Evolutionary conservation across 2,888 invertebrate species (phyloP).

Genomic region (Thecophora atra): DNA sequence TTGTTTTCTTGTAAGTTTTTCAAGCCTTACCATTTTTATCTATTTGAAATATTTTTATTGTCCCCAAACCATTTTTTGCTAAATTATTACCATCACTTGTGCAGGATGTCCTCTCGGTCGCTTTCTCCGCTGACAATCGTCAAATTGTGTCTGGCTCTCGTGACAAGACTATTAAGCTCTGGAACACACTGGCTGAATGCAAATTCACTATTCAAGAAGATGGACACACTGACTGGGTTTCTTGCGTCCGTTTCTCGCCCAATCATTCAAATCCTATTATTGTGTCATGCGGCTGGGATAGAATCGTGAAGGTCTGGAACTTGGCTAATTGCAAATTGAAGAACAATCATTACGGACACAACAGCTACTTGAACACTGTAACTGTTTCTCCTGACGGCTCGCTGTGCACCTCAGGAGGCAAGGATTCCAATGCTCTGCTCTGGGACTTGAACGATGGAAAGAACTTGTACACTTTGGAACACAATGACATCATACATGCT

Average conservation of each 20-base stretch:
- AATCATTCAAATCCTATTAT: constrained; percentile 98
- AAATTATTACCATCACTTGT: constrained; percentile 34
- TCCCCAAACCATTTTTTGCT: constrained; percentile 3
- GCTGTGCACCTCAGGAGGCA: constrained; percentile 98
- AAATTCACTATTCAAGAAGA: constrained; percentile 98
- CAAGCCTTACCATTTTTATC: constrained; percentile 10
- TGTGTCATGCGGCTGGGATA: constrained; percentile 99
- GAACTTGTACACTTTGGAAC: constrained; percentile 97
- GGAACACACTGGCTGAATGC: constrained; percentile 99
- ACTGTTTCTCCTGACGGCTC: constrained; percentile 99
- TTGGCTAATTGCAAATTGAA: constrained; percentile 98
- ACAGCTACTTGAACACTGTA: constrained; percentile 97
- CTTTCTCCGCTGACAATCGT: constrained; percentile 99
- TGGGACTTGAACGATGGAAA: constrained; percentile 99
- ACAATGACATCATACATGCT: constrained; percentile 97
- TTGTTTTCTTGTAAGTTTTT: constrained; percentile 46
- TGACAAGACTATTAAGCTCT: constrained; percentile 98
- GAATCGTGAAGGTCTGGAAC: constrained; percentile 98
- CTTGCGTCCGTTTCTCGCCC: constrained; percentile 98
- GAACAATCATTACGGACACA: constrained; percentile 97
- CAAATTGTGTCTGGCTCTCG: constrained; percentile 99
- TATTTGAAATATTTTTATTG: not conserved
- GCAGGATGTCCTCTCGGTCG: constrained; percentile 97
- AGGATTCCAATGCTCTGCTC: constrained; percentile 99
- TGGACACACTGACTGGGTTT: constrained; percentile 98